A percentile compares a stretch with the other conserved stretches of the same genome.
phyloP scores from a whole-genome alignment of 2,888 invertebrate genomes.

The Cephonodes hylas region DNA sequence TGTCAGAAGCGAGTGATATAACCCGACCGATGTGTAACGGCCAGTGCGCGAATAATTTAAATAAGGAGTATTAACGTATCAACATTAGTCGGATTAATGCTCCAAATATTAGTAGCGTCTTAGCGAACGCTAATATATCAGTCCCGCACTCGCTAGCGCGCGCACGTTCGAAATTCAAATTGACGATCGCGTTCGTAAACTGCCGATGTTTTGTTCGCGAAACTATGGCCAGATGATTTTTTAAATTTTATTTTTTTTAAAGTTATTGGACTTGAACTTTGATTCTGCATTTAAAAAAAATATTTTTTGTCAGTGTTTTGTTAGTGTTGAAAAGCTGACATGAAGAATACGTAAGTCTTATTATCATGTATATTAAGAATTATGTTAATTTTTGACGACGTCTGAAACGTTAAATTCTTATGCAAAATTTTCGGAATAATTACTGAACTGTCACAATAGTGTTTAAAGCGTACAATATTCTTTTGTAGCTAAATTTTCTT shows the following conservation, averaged over 20 bases:
- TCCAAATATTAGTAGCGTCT: too few relatives aligned
- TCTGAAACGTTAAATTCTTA: not conserved
- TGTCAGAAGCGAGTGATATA: too few relatives aligned
- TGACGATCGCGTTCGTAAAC: constrained; percentile 5
- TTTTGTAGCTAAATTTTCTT: not conserved
- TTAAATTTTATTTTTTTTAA: constrained; percentile 3
- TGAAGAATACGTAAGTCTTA: constrained; percentile 32
- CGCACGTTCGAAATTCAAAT: constrained; percentile 31
- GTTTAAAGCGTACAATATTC: not conserved
- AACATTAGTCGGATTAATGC: too few relatives aligned
- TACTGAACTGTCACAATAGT: not conserved
- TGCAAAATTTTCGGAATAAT: not conserved
- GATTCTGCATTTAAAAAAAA: constrained; percentile 13
- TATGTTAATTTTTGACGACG: not conserved
- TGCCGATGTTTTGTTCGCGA: constrained; percentile 7
- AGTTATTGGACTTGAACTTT: constrained; percentile 16
- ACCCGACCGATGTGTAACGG: too few relatives aligned
- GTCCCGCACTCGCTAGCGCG: too few relatives aligned
- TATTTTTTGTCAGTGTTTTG: constrained; percentile 22
- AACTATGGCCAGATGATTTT: constrained; percentile 14
- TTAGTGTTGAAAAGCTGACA: constrained; percentile 26
- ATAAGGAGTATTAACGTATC: too few relatives aligned
- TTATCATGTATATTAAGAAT: constrained; percentile 13
- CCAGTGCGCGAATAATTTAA: too few relatives aligned
- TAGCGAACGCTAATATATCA: too few relatives aligned